Evolutionary conservation across 2,113 vertebrate genomes (phyloP).

Genomic region (Oceanodroma tethys): DNA sequence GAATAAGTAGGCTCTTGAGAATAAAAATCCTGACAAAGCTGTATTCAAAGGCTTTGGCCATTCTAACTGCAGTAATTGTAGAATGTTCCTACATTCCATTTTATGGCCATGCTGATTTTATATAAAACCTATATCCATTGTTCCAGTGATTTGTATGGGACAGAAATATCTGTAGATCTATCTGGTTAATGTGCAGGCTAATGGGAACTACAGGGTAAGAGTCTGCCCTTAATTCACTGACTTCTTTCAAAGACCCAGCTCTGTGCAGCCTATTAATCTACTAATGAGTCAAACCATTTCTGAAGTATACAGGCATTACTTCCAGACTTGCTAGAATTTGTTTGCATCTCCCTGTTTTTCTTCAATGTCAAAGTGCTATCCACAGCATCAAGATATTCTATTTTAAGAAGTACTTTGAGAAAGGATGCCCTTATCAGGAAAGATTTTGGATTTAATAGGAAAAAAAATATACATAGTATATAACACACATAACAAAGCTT

Average conservation of each 20-base stretch:
- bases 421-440: not conserved
- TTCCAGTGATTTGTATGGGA: not conserved
- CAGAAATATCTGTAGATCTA: slow-evolving; percentile 16
- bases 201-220: not conserved
- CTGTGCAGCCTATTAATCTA: slow-evolving; percentile 8
- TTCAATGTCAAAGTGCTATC: slow-evolving; percentile 10
- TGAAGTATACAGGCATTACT: not conserved
- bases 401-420: slow-evolving; percentile 34
- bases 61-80: not conserved
- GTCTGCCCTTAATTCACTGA: not conserved
- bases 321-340: slow-evolving; percentile 12
- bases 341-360: slow-evolving; percentile 15
- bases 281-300: slow-evolving; percentile 1
- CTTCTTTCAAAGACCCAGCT: not conserved
- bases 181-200: not conserved
- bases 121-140: not conserved
- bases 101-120: not conserved
- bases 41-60: not conserved
- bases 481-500: not conserved
- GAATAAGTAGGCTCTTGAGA: not conserved
- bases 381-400: not conserved
- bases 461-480: not conserved
- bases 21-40: not conserved
- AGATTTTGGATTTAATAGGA: not conserved
- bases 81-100: not conserved